Evolutionary conservation across 2,113 vertebrate species (phyloP).

Genomic region (Alexandromys fortis): DNA sequence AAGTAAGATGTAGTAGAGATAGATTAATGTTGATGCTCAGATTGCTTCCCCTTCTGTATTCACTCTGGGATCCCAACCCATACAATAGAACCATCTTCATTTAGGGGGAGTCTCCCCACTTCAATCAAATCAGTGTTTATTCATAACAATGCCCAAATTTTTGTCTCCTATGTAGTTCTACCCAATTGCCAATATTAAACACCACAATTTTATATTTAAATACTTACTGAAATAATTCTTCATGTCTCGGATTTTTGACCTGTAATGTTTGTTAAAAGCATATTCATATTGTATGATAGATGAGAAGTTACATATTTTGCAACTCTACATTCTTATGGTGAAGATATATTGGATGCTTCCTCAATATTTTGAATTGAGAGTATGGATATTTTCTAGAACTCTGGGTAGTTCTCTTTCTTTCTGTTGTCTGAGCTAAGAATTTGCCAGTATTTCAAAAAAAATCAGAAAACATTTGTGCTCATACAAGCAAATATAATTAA

Average conservation of each 20-base stretch:
- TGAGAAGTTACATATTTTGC: background rate
- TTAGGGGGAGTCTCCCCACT: too few species aligned
- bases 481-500: background rate
- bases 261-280: background rate
- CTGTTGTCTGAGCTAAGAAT: background rate
- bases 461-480: background rate
- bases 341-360: background rate
- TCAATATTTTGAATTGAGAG: background rate
- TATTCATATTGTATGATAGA: background rate
- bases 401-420: background rate
- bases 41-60: background rate
- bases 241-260: background rate
- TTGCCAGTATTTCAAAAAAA: background rate
- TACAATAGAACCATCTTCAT: background rate
- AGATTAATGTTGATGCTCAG: background rate
- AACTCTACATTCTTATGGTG: background rate
- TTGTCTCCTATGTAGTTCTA: background rate
- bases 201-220: background rate
- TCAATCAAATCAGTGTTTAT: background rate
- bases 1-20: background rate
- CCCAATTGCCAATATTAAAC: background rate
- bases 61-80: too few species aligned
- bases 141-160: background rate
- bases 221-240: background rate
- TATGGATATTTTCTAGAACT: background rate